Percentiles rank a stretch among this genome's conserved stretches.
phyloP scores from a whole-genome alignment of 2,113 vertebrate genomes.

The Piaya cayana region DNA sequence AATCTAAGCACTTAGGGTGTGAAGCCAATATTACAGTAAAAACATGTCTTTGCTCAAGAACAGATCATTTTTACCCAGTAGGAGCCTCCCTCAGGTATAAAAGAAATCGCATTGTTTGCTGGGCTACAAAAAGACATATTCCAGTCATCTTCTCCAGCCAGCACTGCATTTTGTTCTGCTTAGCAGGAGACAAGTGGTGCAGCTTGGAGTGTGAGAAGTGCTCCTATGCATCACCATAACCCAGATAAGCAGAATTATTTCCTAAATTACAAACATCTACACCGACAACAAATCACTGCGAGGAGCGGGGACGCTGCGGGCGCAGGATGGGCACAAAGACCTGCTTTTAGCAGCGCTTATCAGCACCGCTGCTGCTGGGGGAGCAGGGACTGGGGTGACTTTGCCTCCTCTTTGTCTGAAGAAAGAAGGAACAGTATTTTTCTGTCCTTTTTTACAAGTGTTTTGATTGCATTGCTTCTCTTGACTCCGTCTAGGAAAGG shows the following conservation, averaged over 20 bases:
- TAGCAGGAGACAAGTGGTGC: not conserved
- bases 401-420: not conserved
- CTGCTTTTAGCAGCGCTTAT: not conserved
- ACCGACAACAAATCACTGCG: not conserved
- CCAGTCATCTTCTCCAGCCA: not conserved
- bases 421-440: not conserved
- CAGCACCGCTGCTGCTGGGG: not conserved
- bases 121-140: not conserved
- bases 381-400: not conserved
- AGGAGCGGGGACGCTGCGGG: not conserved
- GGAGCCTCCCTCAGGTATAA: not conserved
- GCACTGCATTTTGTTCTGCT: constrained; percentile 3
- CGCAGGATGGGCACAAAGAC: not conserved
- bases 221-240: constrained; percentile 41
- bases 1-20: not conserved
- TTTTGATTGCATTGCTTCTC: not conserved
- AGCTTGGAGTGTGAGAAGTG: constrained; percentile 14
- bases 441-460: not conserved
- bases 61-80: not conserved
- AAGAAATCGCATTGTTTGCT: not conserved
- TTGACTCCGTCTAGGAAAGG: not conserved
- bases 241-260: constrained; percentile 39
- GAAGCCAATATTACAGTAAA: not conserved
- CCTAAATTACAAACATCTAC: constrained; percentile 8
- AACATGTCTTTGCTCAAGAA: not conserved